A percentile compares a stretch with the other conserved stretches of the same genome.
Conservation (phyloP, 2,888 invertebrate species). For the Xanthia icteritia region DNA sequence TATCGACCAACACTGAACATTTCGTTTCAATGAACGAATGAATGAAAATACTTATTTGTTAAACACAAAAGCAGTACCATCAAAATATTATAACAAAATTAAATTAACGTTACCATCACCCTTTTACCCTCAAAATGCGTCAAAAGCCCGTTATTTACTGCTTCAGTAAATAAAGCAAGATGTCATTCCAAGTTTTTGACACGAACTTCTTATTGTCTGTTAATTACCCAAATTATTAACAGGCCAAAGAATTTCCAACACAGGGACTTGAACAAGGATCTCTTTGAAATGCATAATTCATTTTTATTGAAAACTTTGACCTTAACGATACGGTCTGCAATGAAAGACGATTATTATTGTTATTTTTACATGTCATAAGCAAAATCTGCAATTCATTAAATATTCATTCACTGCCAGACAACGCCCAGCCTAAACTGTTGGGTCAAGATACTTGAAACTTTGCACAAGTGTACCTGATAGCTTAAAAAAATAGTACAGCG, state of each 20-base stretch:
- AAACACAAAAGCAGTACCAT: background rate
- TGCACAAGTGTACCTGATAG: too few species aligned
- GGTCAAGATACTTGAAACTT: too few species aligned
- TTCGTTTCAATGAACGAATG: too few species aligned
- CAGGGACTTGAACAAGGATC: constrained; percentile 41
- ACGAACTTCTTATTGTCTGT: constrained; percentile 54
- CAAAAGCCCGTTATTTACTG: constrained; percentile 50
- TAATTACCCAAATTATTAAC: constrained; percentile 66
- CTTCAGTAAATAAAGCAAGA: constrained; percentile 45
- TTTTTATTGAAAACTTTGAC: constrained; percentile 63
- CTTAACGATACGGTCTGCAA: constrained; percentile 39
- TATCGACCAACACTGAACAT: too few species aligned
- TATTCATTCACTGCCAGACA: background rate
- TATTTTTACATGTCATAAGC: background rate
- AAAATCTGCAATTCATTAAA: background rate
- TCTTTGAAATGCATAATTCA: constrained; percentile 66
- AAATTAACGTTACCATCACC: constrained; percentile 28
- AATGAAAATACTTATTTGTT: too few species aligned
- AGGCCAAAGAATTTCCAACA: constrained; percentile 57
- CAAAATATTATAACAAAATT: constrained; percentile 27
- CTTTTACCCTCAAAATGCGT: constrained; percentile 12
- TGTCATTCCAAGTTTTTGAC: constrained; percentile 55
- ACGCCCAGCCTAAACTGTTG: too few species aligned
- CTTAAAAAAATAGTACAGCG: too few species aligned
- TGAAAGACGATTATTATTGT: background rate